Evolutionary conservation across 2,888 invertebrate species (phyloP).

Genomic region (Busseola fusca): DNA sequence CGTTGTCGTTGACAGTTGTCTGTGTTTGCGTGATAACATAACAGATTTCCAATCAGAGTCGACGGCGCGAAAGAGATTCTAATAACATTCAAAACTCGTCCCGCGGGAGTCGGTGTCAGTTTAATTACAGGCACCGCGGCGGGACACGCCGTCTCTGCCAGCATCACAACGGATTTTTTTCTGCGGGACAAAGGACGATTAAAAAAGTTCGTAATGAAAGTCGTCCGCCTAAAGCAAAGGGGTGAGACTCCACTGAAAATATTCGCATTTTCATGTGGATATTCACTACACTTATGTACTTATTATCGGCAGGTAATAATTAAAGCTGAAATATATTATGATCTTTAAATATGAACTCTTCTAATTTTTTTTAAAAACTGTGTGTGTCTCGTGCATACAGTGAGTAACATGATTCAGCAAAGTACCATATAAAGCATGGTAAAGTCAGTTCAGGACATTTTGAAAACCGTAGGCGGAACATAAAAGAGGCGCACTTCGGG

Average conservation of each 20-base stretch:
- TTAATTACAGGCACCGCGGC: slow-evolving; percentile 83
- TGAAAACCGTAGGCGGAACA: slow-evolving; percentile 46
- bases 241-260: slow-evolving; percentile 74
- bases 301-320: slow-evolving; percentile 21
- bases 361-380: neutral
- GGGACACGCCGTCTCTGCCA: slow-evolving; percentile 76
- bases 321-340: neutral
- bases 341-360: neutral
- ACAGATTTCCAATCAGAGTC: slow-evolving; percentile 85
- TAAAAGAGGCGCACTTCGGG: slow-evolving; percentile 51
- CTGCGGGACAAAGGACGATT: slow-evolving; percentile 86
- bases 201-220: slow-evolving; percentile 88
- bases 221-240: slow-evolving; percentile 81
- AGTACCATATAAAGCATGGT: slow-evolving; percentile 18
- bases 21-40: slow-evolving; percentile 72
- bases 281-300: slow-evolving; percentile 34
- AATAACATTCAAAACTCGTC: slow-evolving; percentile 89
- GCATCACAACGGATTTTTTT: slow-evolving; percentile 86
- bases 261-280: slow-evolving; percentile 60
- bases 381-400: neutral
- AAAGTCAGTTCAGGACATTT: slow-evolving; percentile 44
- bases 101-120: slow-evolving; percentile 84
- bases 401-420: slow-evolving; percentile 24
- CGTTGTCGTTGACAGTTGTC: slow-evolving; percentile 60
- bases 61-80: slow-evolving; percentile 87